These are phyloP conservation scores for Aethina tumida DNA, from an alignment of 1,140 invertebrate species.

Conservation along the genomic window DNA sequence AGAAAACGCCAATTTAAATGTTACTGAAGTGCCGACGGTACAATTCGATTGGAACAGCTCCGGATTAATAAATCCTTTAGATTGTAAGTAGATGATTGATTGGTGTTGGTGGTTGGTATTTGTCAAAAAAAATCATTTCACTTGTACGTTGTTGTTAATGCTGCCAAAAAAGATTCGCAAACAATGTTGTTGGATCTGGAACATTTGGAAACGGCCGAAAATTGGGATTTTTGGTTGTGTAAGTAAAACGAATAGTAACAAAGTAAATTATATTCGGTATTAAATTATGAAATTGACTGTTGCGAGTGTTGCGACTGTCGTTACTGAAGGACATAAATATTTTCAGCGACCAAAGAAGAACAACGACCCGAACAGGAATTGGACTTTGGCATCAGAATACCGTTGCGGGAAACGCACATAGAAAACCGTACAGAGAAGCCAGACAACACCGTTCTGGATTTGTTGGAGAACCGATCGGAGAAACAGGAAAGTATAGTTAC, in stretches of 20 bases:
- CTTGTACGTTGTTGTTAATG: not conserved
- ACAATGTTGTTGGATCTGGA: conserved; percentile 31
- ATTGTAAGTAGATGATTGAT: conserved; percentile 45
- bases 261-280: too few species aligned
- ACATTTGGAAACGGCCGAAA: conserved; percentile 30
- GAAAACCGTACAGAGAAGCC: too few species aligned
- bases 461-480: too few species aligned
- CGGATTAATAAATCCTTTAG: conserved; percentile 53
- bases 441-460: too few species aligned
- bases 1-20: conserved; percentile 4
- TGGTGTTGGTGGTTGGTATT: conserved; percentile 4
- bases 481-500: too few species aligned
- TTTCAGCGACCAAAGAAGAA: not conserved
- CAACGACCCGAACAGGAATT: not conserved
- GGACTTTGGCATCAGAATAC: not conserved
- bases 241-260: too few species aligned
- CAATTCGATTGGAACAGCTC: conserved; percentile 57
- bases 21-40: conserved; percentile 45
- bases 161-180: conserved; percentile 20
- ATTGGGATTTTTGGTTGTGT: conserved; percentile 33
- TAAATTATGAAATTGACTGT: conserved; percentile 1
- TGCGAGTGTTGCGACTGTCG: not conserved
- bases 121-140: not conserved
- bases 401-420: conserved; percentile 6
- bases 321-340: not conserved